These are phyloP conservation scores for Heliothis peltigera DNA, from an alignment of 2,888 invertebrate species.

Conservation along the genomic window DNA sequence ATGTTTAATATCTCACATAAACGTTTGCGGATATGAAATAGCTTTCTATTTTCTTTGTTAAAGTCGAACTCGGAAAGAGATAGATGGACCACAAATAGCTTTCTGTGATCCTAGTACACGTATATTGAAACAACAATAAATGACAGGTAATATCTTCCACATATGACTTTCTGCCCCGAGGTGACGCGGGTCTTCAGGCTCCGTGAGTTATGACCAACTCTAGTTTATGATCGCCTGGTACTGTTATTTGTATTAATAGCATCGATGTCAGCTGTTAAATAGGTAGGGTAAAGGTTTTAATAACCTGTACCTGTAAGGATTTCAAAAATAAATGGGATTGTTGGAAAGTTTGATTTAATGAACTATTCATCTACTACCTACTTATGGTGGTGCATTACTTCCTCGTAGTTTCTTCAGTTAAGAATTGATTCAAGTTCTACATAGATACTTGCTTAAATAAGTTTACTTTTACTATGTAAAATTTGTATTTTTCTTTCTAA, in stretches of 20 bases:
- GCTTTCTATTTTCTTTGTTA: background rate
- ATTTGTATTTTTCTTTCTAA: too few species aligned
- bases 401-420: too few species aligned
- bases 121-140: constrained; percentile 53
- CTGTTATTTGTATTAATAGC: constrained; percentile 39
- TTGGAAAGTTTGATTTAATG: too few species aligned
- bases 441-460: too few species aligned
- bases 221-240: constrained; percentile 52
- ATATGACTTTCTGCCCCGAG: constrained; percentile 55
- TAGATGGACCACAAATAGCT: constrained; percentile 18
- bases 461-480: too few species aligned
- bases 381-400: too few species aligned
- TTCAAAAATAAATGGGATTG: background rate
- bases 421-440: too few species aligned
- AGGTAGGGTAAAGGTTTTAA: constrained; percentile 25
- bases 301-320: background rate
- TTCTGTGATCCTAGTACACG: background rate
- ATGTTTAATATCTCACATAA: background rate
- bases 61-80: constrained; percentile 2
- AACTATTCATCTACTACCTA: too few species aligned
- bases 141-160: constrained; percentile 55
- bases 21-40: background rate
- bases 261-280: constrained; percentile 15
- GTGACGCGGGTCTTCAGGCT: constrained; percentile 38
- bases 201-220: constrained; percentile 55